A percentile compares a stretch with the other conserved stretches of the same genome.
phyloP scores from a whole-genome alignment of 2,113 vertebrate species.

The Melanerpes formicivorus region DNA sequence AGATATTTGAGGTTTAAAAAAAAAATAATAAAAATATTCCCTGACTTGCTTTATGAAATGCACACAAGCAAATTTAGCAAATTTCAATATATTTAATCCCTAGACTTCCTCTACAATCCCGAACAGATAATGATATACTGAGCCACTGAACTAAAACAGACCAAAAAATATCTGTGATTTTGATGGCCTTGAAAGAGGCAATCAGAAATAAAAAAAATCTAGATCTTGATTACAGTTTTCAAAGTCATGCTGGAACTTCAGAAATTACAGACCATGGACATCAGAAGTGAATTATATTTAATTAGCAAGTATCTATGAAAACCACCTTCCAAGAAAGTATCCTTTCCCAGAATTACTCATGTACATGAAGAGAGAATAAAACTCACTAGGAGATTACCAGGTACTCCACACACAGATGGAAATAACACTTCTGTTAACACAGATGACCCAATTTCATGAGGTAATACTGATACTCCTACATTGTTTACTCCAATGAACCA shows the following conservation, averaged over 20 bases:
- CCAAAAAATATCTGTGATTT: neutral
- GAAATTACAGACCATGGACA: conserved; percentile 28
- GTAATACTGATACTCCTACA: neutral
- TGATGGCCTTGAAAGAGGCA: neutral
- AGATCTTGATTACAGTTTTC: conserved; percentile 60
- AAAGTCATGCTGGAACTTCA: conserved; percentile 43
- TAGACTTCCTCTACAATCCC: neutral
- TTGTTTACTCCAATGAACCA: neutral
- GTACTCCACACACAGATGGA: neutral
- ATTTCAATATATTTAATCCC: conserved; percentile 14
- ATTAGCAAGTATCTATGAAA: conserved; percentile 55
- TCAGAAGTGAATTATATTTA: conserved; percentile 43
- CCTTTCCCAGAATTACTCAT: neutral
- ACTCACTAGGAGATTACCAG: neutral
- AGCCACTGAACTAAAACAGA: neutral
- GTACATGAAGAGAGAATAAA: neutral
- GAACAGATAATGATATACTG: neutral
- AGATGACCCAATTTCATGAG: neutral
- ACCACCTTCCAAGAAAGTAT: neutral
- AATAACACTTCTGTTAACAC: neutral
- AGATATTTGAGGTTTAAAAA: neutral
- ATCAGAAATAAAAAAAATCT: neutral
- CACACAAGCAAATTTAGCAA: neutral
- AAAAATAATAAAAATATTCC: conserved; percentile 25
- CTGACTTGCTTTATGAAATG: conserved; percentile 18